Percentiles rank a stretch among this genome's conserved stretches.
phyloP scores from a whole-genome alignment of 2,888 invertebrate species.

The Polyommatus iphigenia region DNA sequence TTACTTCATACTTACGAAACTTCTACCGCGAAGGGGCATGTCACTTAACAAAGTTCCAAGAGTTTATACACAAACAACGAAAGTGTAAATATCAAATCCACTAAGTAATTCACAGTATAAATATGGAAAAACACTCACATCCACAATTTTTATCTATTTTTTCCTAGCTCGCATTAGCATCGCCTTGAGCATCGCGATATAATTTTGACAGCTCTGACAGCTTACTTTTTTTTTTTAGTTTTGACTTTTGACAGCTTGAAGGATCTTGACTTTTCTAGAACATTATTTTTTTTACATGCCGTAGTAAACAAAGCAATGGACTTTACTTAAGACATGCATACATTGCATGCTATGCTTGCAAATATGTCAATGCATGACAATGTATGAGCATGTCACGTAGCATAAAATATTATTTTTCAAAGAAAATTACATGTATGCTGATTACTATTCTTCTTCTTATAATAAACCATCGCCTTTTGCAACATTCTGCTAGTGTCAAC shows the following conservation, averaged over 20 bases:
- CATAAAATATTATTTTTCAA: too few relatives aligned
- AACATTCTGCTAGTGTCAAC: too few relatives aligned
- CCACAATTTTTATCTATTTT: constrained; percentile 46
- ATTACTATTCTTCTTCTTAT: too few relatives aligned
- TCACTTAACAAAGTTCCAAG: constrained; percentile 50
- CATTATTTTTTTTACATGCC: constrained; percentile 50
- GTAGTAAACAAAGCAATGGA: not conserved
- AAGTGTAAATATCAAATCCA: constrained; percentile 15
- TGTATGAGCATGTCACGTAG: not conserved
- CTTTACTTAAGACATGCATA: not conserved
- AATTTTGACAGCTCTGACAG: constrained; percentile 47
- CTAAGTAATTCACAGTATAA: constrained; percentile 34
- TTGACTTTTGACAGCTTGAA: constrained; percentile 34
- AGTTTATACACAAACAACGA: constrained; percentile 35
- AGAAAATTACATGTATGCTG: too few relatives aligned
- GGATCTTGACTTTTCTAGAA: constrained; percentile 57
- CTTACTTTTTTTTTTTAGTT: constrained; percentile 8
- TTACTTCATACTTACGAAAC: constrained; percentile 63
- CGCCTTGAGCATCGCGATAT: constrained; percentile 45
- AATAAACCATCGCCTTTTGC: too few relatives aligned
- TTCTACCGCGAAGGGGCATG: constrained; percentile 72
- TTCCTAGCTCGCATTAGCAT: constrained; percentile 38
- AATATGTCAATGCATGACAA: too few relatives aligned
- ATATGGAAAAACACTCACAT: constrained; percentile 43
- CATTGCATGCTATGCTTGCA: too few relatives aligned